Evolutionary conservation across 2,797 vertebrate genomes (phyloP), one percentile per base, ranked within the genome.

Genomic region (Hybognathus amarus): DNA sequence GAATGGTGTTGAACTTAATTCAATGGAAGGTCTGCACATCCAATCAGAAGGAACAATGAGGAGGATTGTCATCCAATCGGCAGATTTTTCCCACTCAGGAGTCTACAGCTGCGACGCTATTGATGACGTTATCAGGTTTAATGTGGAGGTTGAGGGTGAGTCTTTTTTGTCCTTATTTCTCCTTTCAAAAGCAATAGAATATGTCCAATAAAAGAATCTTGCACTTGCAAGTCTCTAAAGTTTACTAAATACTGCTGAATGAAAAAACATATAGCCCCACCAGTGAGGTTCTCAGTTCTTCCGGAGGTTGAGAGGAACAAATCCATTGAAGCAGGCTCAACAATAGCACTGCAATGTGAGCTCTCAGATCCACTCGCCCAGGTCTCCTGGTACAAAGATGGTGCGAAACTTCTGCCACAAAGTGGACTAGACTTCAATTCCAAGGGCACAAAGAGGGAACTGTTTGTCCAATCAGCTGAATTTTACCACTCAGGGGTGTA

Each of bases 331-430:
- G 89, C 80, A 80, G 93, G 94, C 83, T 84, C 42, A 83, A 91
- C 93, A 0, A 92, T 97, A 92, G 90, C 94, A 88, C 92, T 98
- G 87, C 93, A 92, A 85, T 99, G 97, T 87, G 95, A 97, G 93
- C 92, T 98, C 82, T 97, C 97, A 92, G 94, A 93, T 61, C 92
- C 92, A 0, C 91, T 92, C 0, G 95, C 93, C 56, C 90, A 91
- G 0, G 97, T 97, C 87, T 81, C 1, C 86, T 98, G 98, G 98
- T 96, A 95, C 93, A 97, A 96, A 91, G 96, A 98, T 0, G 97
- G 97, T 17, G 92, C 94, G 88, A 97, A 97, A 86, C 92, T 97
- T 73, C 93, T 94, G 38, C 92, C 84, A 68, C 89, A 91, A 0
- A 89, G 90, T 86, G 90, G 78, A 83, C 78, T 96, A 87, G 89